Percentiles rank a stretch among this genome's conserved stretches.
phyloP scores from a whole-genome alignment of 2,797 vertebrate genomes.

The Spea hammondii region DNA sequence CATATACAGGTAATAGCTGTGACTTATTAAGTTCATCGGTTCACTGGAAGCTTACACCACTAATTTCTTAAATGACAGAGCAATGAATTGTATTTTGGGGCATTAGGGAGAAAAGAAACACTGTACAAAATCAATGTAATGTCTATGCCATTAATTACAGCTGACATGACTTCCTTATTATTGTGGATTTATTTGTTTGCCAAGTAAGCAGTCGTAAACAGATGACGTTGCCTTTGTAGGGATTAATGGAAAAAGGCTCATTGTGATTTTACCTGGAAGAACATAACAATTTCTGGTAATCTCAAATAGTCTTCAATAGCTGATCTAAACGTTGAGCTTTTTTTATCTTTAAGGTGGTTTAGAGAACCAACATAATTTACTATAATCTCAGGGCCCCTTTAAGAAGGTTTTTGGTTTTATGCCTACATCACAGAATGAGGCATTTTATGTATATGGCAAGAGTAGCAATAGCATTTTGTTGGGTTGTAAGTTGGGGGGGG shows the following conservation, averaged over 20 bases:
- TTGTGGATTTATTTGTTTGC: background rate
- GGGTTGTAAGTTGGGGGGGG: too few relatives aligned
- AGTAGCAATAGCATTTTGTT: too few relatives aligned
- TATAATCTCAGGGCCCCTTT: too few relatives aligned
- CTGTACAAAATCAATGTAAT: constrained; percentile 3
- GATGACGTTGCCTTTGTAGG: background rate
- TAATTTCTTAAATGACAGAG: constrained; percentile 26
- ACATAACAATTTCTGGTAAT: background rate
- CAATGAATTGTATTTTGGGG: background rate
- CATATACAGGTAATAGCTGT: constrained; percentile 20
- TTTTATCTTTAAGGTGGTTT: too few relatives aligned
- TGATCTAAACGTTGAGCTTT: too few relatives aligned
- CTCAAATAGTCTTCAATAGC: too few relatives aligned
- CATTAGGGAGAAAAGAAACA: background rate
- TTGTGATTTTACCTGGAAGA: background rate
- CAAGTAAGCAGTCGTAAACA: background rate
- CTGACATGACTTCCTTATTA: constrained; percentile 13
- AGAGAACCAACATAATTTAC: too few relatives aligned
- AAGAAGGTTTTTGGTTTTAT: background rate
- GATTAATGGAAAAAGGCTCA: background rate
- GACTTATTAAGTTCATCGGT: constrained; percentile 20
- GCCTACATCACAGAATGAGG: too few relatives aligned
- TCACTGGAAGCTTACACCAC: constrained; percentile 17
- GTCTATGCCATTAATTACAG: constrained; percentile 19
- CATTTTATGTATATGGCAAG: too few relatives aligned